Conservation (phyloP, 2,888 invertebrate genomes). For the Noctua janthe region DNA sequence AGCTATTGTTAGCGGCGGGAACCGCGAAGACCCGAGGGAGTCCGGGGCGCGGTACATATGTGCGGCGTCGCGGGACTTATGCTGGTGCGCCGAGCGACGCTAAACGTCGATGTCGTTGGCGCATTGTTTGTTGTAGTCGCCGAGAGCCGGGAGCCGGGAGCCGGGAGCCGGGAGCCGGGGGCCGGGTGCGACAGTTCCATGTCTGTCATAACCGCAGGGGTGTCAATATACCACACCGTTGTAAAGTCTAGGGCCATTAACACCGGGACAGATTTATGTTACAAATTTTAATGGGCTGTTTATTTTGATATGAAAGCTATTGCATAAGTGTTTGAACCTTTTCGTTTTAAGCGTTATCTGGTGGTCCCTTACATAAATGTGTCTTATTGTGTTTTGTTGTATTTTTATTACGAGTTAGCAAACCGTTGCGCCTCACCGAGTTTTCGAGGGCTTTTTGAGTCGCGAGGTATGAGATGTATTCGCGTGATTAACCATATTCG, state of each 20-base stretch:
- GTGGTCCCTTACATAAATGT: not conserved
- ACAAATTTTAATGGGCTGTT: conserved; percentile 65
- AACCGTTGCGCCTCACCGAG: not conserved
- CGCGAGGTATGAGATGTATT: not conserved
- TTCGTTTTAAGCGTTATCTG: conserved; percentile 1
- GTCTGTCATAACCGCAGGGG: conserved; percentile 67
- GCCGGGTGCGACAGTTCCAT: conserved; percentile 59
- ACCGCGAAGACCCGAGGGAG: conserved; percentile 49
- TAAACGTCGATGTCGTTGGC: conserved; percentile 75
- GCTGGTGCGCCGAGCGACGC: conserved; percentile 76
- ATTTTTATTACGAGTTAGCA: not conserved
- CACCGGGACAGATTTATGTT: conserved; percentile 61
- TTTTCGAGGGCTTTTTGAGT: not conserved
- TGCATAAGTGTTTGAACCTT: conserved; percentile 34
- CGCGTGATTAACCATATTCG: not conserved
- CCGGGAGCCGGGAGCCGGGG: conserved; percentile 21
- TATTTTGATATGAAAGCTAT: conserved; percentile 64
- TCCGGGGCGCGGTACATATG: conserved; percentile 66
- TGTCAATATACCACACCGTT: conserved; percentile 64
- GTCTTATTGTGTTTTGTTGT: not conserved
- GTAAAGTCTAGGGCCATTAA: conserved; percentile 67
- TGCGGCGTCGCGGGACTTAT: conserved; percentile 68
- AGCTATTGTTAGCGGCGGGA: conserved; percentile 72
- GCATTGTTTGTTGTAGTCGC: conserved; percentile 76
- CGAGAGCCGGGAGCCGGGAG: conserved; percentile 31